Conservation (phyloP, 2,888 invertebrate species). For the Eristalinus aeneus region DNA sequence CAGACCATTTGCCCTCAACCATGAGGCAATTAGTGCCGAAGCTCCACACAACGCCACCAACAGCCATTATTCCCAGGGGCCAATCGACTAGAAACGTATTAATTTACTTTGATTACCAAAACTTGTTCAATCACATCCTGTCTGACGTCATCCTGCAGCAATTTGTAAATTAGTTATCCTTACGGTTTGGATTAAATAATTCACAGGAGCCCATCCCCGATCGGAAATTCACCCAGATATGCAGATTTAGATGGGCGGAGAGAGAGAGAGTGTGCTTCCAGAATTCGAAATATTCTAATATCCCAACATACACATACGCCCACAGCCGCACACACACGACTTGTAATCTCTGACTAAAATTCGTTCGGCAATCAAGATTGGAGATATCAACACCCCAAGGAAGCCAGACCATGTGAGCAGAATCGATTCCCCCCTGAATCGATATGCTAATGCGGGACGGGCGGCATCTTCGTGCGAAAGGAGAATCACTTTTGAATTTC, state of each 20-base stretch:
- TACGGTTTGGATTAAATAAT: conserved; percentile 33
- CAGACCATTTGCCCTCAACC: conserved; percentile 44
- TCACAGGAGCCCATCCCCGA: background rate
- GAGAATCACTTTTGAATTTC: conserved; percentile 25
- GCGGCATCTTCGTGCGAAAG: conserved; percentile 8
- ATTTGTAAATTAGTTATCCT: conserved; percentile 58
- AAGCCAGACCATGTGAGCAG: conserved; percentile 11
- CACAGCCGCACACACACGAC: background rate
- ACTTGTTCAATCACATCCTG: conserved; percentile 34
- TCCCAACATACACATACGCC: background rate
- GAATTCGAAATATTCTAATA: conserved; percentile 2
- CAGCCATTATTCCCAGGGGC: conserved; percentile 7
- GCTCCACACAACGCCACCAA: background rate
- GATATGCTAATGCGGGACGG: conserved; percentile 53
- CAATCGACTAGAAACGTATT: conserved; percentile 26
- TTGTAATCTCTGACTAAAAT: conserved; percentile 12
- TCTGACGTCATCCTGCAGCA: conserved; percentile 41
- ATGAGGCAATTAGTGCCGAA: conserved; percentile 21
- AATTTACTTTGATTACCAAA: conserved; percentile 32
- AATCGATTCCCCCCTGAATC: conserved; percentile 25
- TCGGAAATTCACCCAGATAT: background rate
- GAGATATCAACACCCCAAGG: conserved; percentile 17
- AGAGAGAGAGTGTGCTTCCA: background rate
- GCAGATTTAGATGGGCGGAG: conserved; percentile 5
- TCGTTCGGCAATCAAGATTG: conserved; percentile 21